A percentile compares a stretch with the other conserved stretches of the same genome.
These are phyloP conservation scores for Oreotrochilus melanogaster DNA, from an alignment of 2,113 vertebrate genomes.

Conservation along the genomic window DNA sequence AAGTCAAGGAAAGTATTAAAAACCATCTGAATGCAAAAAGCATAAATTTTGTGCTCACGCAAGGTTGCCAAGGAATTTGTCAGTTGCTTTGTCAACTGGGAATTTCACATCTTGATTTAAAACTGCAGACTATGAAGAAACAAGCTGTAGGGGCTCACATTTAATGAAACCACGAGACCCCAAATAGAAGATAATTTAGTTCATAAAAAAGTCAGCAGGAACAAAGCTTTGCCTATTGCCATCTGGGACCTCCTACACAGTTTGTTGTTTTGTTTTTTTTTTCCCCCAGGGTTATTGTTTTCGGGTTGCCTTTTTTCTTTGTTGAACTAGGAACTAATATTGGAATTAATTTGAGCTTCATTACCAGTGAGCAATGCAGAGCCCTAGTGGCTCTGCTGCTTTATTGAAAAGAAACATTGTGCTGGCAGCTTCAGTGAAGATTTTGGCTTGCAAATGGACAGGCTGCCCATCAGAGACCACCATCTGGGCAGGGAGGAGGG, in stretches of 20 bases:
- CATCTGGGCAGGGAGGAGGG: too few species aligned
- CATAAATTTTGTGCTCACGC: not conserved
- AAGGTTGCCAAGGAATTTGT: not conserved
- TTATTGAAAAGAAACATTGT: not conserved
- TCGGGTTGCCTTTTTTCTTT: not conserved
- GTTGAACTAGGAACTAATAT: not conserved
- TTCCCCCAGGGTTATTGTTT: not conserved
- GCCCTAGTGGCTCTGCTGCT: not conserved
- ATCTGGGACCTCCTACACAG: not conserved
- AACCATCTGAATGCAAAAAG: not conserved
- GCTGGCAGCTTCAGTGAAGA: not conserved
- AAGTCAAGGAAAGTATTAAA: not conserved
- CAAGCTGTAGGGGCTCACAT: not conserved
- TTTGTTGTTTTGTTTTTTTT: not conserved
- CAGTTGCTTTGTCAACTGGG: not conserved
- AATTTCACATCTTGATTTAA: not conserved
- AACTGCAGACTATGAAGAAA: not conserved
- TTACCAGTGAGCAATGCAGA: not conserved
- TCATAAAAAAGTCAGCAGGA: not conserved
- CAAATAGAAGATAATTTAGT: not conserved
- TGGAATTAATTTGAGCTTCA: constrained; percentile 19
- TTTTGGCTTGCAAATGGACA: not conserved
- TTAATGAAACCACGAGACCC: not conserved
- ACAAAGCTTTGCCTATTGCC: not conserved
- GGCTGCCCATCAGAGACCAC: not conserved